A percentile compares a stretch with the other conserved stretches of the same genome.
Evolutionary conservation across 2,113 vertebrate species (phyloP).

Genomic region (Pogonocichla stellata): DNA sequence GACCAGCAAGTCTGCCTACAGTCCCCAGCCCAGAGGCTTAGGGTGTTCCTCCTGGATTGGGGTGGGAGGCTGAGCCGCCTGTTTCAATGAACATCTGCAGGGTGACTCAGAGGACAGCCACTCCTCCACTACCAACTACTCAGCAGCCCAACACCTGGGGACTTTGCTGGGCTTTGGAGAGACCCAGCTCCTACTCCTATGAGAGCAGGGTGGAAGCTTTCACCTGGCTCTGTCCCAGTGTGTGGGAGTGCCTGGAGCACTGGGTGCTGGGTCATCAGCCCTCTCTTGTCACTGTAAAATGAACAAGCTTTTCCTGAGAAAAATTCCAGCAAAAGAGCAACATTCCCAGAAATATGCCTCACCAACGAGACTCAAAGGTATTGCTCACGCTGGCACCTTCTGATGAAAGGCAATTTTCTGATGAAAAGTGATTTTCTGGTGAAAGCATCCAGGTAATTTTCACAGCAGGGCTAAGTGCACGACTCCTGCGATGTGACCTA

Average conservation of each 20-base stretch:
- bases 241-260: fast-evolving
- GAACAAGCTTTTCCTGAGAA: neutral
- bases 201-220: neutral
- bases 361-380: neutral
- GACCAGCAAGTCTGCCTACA: neutral
- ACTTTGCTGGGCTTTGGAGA: fast-evolving
- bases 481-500: fast-evolving
- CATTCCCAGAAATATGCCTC: neutral
- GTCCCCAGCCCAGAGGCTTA: neutral
- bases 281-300: neutral
- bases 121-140: neutral
- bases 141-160: neutral
- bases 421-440: neutral
- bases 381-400: neutral
- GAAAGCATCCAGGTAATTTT: neutral
- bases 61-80: fast-evolving
- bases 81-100: neutral
- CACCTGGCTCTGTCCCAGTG: neutral
- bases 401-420: neutral
- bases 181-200: neutral
- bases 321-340: neutral
- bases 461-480: neutral
- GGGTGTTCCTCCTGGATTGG: neutral
- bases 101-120: neutral
- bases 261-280: neutral